Evolutionary conservation across 2,888 invertebrate species (phyloP).

Genomic region (Luperina testacea): DNA sequence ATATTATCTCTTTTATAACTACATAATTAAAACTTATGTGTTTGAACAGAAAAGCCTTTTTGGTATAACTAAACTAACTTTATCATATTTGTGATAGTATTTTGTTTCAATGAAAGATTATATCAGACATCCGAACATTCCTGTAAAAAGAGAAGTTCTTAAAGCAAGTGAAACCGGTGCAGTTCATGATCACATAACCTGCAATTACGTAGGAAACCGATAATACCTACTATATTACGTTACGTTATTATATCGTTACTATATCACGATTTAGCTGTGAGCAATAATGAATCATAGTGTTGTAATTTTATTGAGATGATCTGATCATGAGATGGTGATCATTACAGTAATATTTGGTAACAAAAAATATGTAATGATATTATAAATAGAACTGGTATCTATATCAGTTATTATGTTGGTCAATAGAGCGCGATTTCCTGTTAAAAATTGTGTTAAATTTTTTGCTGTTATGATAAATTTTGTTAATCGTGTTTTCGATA

Average conservation of each 20-base stretch:
- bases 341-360: constrained; percentile 15
- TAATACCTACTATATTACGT: constrained; percentile 51
- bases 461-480: constrained; percentile 26
- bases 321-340: background rate
- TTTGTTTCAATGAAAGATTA: background rate
- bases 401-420: constrained; percentile 49
- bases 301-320: constrained; percentile 36
- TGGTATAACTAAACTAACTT: background rate
- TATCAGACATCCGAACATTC: constrained; percentile 18
- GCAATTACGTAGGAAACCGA: constrained; percentile 55
- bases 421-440: constrained; percentile 49
- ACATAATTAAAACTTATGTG: background rate
- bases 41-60: background rate
- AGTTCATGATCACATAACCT: constrained; percentile 50
- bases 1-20: background rate
- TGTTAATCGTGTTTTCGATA: constrained; percentile 15
- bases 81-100: background rate
- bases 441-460: constrained; percentile 26
- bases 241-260: constrained; percentile 42
- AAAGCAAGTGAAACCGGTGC: constrained; percentile 25
- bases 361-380: constrained; percentile 10
- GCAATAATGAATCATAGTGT: constrained; percentile 64
- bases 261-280: constrained; percentile 59
- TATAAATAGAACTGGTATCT: constrained; percentile 42
- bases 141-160: constrained; percentile 37